Base-by-base conservation (phyloP, 2,888 invertebrate genomes). In the Dasypolia templi region DNA sequence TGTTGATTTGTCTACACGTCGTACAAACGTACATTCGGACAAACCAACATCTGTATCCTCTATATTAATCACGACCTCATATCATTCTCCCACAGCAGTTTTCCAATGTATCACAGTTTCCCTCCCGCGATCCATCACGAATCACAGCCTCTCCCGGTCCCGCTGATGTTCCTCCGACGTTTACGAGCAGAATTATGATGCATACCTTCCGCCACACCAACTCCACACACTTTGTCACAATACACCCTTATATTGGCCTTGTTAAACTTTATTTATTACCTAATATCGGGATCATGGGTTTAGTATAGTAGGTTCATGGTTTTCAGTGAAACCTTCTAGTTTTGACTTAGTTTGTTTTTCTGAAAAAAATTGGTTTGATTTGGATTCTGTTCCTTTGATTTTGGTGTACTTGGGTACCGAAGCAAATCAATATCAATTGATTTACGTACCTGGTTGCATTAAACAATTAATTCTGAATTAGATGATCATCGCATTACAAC, bases 121-220 rank as follows among this genome's bases (percentile, higher is more conserved):
- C 84, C 87, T 87, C 86, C 79, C 81, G 86, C 90, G 90, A 95
- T 95, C 95, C 94, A 94, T 95, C 95, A 95, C 86, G 89, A 94
- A 93, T 94, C 93, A 88, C 89, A 81, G 87, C 90, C 77, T 86
- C 79, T 71, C 66, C 80, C 83, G 82, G 74, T 67, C 67, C 62
- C 83, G 86, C 82, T 89, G 91, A 90, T 92, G 91, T 90, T 89
- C 88, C 90, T 89, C 83, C 89, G 93, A 94, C 94, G 86, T 94
- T 94, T 94, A 95, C 94, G 93, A 94, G 90, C 92, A 80, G 89
- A 92, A 94, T 95, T 95, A 95, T 95, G 94, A 94, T 92, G 91
- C 90, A 94, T 92, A 90, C 92, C 91, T 95, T 95, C 95, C 94
- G 93, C 89, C 87, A 89, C 89, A 92, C 89, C 84, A 89, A 88